Percentiles rank a stretch among this genome's conserved stretches.
phyloP scores from a whole-genome alignment of 2,797 vertebrate genomes.

The Labeo calbasu region DNA sequence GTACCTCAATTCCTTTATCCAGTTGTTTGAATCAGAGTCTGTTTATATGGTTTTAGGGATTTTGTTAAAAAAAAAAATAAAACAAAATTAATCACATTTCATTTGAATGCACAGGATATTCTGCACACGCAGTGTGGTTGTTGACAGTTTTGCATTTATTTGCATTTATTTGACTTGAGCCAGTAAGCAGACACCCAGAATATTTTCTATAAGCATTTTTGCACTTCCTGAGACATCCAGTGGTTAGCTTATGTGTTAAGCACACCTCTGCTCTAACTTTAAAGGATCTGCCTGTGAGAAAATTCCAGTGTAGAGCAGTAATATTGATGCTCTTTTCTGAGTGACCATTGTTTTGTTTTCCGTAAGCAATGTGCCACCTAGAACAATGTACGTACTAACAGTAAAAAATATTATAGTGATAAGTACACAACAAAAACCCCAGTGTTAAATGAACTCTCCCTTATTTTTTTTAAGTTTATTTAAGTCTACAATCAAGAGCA shows the following conservation, averaged over 20 bases:
- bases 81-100: neutral
- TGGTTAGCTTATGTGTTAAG: neutral
- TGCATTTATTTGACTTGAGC: neutral
- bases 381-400: neutral
- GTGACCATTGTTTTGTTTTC: neutral
- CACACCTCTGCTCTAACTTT: neutral
- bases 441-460: neutral
- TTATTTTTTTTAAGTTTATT: neutral
- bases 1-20: neutral
- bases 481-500: neutral
- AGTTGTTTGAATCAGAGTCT: neutral
- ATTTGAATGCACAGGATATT: neutral
- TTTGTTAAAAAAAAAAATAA: neutral
- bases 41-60: conserved; percentile 2
- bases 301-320: neutral
- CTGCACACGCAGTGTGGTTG: neutral
- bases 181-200: neutral
- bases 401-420: neutral
- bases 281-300: neutral
- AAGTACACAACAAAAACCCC: neutral
- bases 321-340: neutral
- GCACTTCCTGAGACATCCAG: neutral
- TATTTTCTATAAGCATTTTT: neutral
- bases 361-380: neutral
- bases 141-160: neutral